A percentile compares a stretch with the other conserved stretches of the same genome.
These are phyloP conservation scores for Nasonia longicornis DNA, from an alignment of 1,140 invertebrate genomes.

Conservation along the genomic window DNA sequence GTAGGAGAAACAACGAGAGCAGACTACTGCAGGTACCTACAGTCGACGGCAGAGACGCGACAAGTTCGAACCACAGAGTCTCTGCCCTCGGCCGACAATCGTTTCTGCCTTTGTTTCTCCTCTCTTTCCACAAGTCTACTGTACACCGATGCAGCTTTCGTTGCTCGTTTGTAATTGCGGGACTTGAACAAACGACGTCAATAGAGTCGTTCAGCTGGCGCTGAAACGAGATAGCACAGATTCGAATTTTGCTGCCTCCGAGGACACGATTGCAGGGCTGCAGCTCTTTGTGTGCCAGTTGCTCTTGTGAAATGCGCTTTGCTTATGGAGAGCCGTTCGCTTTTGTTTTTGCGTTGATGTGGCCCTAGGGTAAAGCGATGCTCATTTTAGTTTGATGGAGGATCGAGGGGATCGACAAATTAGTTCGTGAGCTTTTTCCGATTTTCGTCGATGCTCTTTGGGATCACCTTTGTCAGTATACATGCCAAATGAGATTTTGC, in stretches of 20 bases:
- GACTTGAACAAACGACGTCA: not conserved
- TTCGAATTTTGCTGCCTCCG: not conserved
- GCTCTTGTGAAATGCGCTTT: not conserved
- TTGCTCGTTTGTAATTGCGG: constrained; percentile 1
- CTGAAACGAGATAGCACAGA: not conserved
- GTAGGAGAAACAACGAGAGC: not conserved
- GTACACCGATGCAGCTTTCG: not conserved
- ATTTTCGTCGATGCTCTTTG: too few relatives aligned
- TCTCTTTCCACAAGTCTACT: not conserved
- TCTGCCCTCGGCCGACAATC: not conserved
- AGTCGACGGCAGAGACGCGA: not conserved
- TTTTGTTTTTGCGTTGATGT: not conserved
- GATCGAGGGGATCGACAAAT: not conserved
- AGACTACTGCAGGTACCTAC: not conserved
- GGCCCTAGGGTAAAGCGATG: too few relatives aligned
- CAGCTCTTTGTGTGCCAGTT: not conserved
- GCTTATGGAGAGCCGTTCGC: not conserved
- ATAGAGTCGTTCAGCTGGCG: not conserved
- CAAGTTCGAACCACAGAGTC: not conserved
- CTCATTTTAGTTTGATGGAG: too few relatives aligned
- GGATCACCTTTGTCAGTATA: too few relatives aligned
- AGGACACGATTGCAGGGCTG: not conserved
- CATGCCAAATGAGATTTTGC: too few relatives aligned
- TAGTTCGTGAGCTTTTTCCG: too few relatives aligned
- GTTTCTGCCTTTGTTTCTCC: not conserved